A percentile compares a stretch with the other conserved stretches of the same genome.
Conservation (phyloP, 1,140 invertebrate species). For the Thaumatotibia leucotreta region DNA sequence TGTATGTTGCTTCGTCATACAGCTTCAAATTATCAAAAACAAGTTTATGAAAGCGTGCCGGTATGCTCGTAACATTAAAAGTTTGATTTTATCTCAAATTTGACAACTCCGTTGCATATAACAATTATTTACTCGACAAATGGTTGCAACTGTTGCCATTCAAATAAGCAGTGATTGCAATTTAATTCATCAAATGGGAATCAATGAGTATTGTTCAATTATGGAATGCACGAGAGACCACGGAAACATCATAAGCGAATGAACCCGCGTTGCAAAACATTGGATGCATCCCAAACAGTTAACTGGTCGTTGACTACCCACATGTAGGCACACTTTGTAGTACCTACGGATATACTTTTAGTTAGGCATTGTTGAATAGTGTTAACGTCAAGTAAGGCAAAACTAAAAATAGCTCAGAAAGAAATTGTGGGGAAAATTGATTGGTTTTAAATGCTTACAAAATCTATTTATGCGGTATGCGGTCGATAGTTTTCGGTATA, state of each 20-base stretch:
- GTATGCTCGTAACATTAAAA: conserved; percentile 3
- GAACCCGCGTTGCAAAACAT: conserved; percentile 28
- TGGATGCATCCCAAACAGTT: conserved; percentile 31
- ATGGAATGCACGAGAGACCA: conserved; percentile 22
- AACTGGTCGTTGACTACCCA: conserved; percentile 37
- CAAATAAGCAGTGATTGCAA: neutral
- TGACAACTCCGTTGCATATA: neutral
- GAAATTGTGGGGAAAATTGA: neutral
- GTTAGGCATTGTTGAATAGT: neutral
- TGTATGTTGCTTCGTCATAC: conserved; percentile 11
- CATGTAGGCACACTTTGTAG: conserved; percentile 15
- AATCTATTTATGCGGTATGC: no score
- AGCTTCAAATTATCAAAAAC: neutral
- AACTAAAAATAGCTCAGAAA: neutral
- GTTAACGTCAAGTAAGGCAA: neutral
- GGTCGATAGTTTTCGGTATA: no score
- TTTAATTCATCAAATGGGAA: conserved; percentile 4
- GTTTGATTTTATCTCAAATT: neutral
- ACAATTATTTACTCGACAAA: neutral
- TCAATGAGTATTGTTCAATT: conserved; percentile 41
- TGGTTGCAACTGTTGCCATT: neutral
- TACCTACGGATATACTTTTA: neutral
- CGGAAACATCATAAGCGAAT: conserved; percentile 17
- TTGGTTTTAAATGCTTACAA: no score
- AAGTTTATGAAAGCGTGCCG: conserved; percentile 12